These are phyloP conservation scores for Whitmania pigra DNA, from an alignment of 1,140 invertebrate genomes.

Conservation along the genomic window DNA sequence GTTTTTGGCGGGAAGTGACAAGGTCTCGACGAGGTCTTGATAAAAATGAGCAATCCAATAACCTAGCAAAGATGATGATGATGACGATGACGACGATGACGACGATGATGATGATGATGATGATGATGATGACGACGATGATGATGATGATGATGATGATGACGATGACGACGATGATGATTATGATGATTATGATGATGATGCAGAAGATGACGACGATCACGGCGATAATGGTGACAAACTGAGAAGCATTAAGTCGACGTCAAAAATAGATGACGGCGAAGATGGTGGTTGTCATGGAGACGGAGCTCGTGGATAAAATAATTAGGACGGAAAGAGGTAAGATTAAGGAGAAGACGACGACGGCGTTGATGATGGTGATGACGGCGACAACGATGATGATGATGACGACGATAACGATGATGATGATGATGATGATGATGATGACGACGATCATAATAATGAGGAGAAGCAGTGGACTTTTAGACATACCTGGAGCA, in stretches of 20 bases:
- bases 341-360: not conserved
- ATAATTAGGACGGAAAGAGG: not conserved
- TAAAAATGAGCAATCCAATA: not conserved
- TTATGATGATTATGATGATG: not conserved
- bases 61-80: not conserved
- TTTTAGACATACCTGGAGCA: not conserved
- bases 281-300: too few relatives aligned
- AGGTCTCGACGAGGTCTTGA: not conserved
- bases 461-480: not conserved
- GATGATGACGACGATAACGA: not conserved
- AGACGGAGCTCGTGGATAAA: too few relatives aligned
- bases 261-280: not conserved
- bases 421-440: slow-evolving; percentile 1
- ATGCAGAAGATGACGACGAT: not conserved
- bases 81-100: not conserved
- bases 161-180: not conserved
- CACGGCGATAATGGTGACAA: not conserved
- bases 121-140: not conserved
- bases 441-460: not conserved
- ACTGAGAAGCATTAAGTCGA: not conserved
- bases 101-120: not conserved
- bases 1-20: not conserved
- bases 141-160: not conserved
- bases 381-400: not conserved
- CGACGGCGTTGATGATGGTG: slow-evolving; percentile 1